phyloP scores from a whole-genome alignment of 2,888 invertebrate genomes.

The Harpalus rufipes region DNA sequence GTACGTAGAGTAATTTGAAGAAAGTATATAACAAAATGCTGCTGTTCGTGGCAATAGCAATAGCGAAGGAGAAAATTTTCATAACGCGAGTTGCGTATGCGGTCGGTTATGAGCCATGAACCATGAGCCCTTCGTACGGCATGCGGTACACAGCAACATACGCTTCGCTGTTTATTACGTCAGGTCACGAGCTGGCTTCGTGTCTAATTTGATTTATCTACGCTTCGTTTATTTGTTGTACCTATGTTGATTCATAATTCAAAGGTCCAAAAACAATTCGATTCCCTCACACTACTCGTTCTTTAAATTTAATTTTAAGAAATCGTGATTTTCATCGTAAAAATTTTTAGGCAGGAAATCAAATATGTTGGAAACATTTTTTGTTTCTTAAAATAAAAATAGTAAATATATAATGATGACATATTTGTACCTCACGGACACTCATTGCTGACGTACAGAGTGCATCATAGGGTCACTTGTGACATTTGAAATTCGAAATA shows the following conservation, averaged over 20 bases:
- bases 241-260: constrained; percentile 55
- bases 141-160: constrained; percentile 20
- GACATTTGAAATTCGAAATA: no score
- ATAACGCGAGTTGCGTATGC: constrained; percentile 24
- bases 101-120: constrained; percentile 30
- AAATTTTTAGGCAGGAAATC: not conserved
- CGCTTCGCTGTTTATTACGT: constrained; percentile 54
- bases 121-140: constrained; percentile 17
- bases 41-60: not conserved
- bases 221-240: constrained; percentile 60
- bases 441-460: no score
- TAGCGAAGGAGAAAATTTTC: constrained; percentile 38
- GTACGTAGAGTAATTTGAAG: constrained; percentile 7
- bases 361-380: not conserved
- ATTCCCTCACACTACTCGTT: constrained; percentile 17
- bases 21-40: not conserved
- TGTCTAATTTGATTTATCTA: constrained; percentile 61
- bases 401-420: no score
- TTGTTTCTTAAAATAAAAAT: no score
- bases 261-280: constrained; percentile 45
- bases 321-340: not conserved
- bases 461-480: no score
- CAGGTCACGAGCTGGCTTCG: constrained; percentile 54
- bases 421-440: no score
- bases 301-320: constrained; percentile 49